Percentiles rank a stretch among this genome's conserved stretches.
These are phyloP conservation scores for Protomyctophum bolini DNA, from an alignment of 2,113 vertebrate genomes.

Conservation along the genomic window DNA sequence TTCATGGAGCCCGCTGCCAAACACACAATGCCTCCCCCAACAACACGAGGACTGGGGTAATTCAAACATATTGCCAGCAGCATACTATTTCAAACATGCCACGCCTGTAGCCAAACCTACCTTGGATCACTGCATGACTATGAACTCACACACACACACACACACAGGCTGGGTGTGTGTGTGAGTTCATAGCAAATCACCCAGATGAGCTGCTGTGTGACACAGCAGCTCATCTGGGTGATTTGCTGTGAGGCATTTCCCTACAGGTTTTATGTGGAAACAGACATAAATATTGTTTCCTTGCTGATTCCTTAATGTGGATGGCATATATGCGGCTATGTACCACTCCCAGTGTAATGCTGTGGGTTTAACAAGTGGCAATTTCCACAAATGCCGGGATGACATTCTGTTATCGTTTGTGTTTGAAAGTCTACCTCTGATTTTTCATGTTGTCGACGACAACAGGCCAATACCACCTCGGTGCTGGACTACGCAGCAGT, in stretches of 20 bases:
- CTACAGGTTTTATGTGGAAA: conserved; percentile 54
- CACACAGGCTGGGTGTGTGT: no score
- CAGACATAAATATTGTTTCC: conserved; percentile 32
- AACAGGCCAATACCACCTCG: no score
- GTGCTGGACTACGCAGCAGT: no score
- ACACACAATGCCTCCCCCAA: conserved; percentile 44
- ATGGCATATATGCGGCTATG: conserved; percentile 45
- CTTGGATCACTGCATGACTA: conserved; percentile 33
- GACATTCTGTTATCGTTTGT: background rate
- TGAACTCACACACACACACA: conserved; percentile 43
- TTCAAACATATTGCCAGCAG: conserved; percentile 60
- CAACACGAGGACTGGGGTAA: conserved; percentile 56
- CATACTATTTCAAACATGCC: conserved; percentile 56
- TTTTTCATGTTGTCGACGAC: conserved; percentile 31
- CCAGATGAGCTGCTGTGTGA: no score
- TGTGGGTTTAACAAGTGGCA: conserved; percentile 1
- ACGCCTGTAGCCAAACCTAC: conserved; percentile 41
- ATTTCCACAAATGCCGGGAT: background rate
- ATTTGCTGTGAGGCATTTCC: conserved; percentile 52
- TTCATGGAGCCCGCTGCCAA: conserved; percentile 48
- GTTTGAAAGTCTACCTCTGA: conserved; percentile 26
- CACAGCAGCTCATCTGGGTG: conserved; percentile 43
- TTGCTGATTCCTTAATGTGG: conserved; percentile 44
- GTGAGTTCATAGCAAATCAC: no score
- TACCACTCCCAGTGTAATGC: conserved; percentile 38